phyloP scores from a whole-genome alignment of 2,888 invertebrate species.

The Seira sanloemensis region DNA sequence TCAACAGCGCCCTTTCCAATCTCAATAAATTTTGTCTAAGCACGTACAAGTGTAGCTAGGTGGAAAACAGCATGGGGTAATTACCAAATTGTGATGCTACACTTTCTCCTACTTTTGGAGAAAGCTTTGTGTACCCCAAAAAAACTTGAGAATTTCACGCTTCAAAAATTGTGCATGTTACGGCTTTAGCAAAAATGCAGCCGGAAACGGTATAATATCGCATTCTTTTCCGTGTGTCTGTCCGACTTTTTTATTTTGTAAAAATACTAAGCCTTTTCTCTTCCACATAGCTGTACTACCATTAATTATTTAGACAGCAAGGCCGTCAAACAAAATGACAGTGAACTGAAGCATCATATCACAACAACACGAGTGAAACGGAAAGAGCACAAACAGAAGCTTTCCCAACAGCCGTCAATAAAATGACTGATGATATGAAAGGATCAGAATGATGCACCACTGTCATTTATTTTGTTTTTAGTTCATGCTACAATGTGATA shows the following conservation, averaged over 20 bases:
- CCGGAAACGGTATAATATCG: background rate
- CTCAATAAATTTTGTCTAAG: no score
- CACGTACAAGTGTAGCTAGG: no score
- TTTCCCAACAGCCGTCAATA: background rate
- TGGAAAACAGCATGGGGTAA: no score
- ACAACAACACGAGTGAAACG: background rate
- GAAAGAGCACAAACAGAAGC: background rate
- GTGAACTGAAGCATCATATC: constrained; percentile 8
- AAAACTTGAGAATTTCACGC: no score
- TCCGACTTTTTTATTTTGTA: background rate
- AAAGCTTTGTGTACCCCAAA: no score
- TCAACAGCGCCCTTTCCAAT: no score
- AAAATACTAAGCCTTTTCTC: background rate
- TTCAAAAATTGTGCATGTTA: no score
- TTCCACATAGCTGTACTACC: background rate
- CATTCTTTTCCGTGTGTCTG: no score
- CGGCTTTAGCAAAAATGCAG: no score
- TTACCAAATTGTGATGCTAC: no score
- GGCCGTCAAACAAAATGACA: constrained; percentile 23
- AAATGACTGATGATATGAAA: constrained; percentile 6
- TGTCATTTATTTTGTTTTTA: constrained; percentile 43
- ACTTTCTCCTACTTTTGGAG: no score
- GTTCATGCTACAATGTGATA: background rate
- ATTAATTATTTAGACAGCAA: constrained; percentile 15
- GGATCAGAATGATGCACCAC: constrained; percentile 36